Evolutionary conservation across 2,797 vertebrate species (phyloP), one percentile per base, ranked within the genome.

Genomic region (Helostoma temminkii): DNA sequence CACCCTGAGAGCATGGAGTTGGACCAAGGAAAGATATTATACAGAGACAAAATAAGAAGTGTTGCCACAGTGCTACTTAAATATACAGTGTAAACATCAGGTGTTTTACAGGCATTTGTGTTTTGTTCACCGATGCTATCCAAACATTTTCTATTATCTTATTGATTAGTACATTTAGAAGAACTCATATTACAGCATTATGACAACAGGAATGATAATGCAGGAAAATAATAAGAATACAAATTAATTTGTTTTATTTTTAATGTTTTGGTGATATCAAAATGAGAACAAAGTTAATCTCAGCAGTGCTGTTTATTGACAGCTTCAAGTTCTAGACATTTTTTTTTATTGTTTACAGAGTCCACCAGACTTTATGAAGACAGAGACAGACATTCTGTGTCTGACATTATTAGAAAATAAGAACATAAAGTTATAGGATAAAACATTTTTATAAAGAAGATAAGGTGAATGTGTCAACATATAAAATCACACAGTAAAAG

Each of bases 81-180:
- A 43, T 1, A 19, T 58, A 10, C 49, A 47, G n/a, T 60, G 52
- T 59, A 5, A 58, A 46, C 10, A 1, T 59, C n/a, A 25, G 4
- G 14, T 54, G 19, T 36, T 9, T 48, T 19, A 36, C 68, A 64
- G 37, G 7, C 32, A 49, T 72, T 11, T 58, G 45, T 75, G 32
- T 39, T 42, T 72, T n/a, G n/a, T n/a, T 68, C 37, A 66, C 69
- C 52, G 65, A 66, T 64, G 11, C 37, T 61, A 64, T 65, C 28
- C 64, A 39, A 30, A 52, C 21, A n/a, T 74, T 69, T 80, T 71
- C 24, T 36, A 66, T 52, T 52, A 28, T 43, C 42, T 30, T 77
- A 61, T 76, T 83, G 45, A 84, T 88, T 77, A 79, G 53, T 58
- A 24, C 18, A 73, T 80, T 83, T 78, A 78, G 11, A 45, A 56